Percentiles rank a stretch among this genome's conserved stretches.
These are phyloP conservation scores for Heliconius hewitsoni DNA, from an alignment of 1,140 invertebrate species.

Conservation along the genomic window DNA sequence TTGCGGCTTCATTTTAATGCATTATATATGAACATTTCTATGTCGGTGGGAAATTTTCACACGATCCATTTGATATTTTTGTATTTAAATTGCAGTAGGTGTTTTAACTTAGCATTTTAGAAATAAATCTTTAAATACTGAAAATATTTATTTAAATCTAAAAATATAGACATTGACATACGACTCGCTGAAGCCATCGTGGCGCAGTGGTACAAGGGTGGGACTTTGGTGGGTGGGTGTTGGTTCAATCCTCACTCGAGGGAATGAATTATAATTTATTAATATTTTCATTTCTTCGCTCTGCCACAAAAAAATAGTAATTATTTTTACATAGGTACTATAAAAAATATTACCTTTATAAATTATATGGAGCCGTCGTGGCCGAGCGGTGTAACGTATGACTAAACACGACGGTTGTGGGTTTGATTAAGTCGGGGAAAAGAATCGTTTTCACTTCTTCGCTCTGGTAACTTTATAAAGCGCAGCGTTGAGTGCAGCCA, in stretches of 20 bases:
- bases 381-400: no score
- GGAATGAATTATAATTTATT: not conserved
- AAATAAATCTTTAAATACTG: not conserved
- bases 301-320: no score
- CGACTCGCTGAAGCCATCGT: no score
- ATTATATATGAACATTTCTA: not conserved
- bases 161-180: not conserved
- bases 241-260: not conserved
- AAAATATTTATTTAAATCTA: not conserved
- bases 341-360: no score
- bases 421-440: no score
- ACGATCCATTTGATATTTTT: not conserved
- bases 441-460: no score
- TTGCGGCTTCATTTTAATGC: constrained; percentile 6
- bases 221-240: rapidly evolving
- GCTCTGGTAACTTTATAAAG: no score
- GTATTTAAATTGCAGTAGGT: not conserved
- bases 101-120: not conserved
- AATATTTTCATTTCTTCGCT: not conserved
- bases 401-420: no score
- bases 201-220: no score
- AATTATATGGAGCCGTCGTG: no score
- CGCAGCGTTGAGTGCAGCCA: no score
- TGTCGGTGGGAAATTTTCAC: not conserved
- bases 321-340: no score